These are phyloP conservation scores for Ailurus styani DNA, from an alignment of 2,113 vertebrate genomes.

Conservation along the genomic window DNA sequence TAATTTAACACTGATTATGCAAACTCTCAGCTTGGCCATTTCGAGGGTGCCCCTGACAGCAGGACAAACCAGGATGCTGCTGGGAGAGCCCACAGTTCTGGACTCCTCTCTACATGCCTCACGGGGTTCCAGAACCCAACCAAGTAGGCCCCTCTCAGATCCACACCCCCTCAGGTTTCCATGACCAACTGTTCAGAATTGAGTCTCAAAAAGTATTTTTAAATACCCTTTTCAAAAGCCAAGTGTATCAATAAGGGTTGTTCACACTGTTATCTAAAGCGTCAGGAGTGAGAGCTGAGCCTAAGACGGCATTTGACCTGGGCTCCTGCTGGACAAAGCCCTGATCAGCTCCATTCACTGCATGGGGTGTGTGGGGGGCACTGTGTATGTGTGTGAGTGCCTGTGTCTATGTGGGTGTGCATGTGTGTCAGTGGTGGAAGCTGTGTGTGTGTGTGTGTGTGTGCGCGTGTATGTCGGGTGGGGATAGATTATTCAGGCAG, in stretches of 20 bases:
- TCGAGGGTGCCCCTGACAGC: background rate
- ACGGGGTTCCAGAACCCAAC: background rate
- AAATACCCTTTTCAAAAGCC: background rate
- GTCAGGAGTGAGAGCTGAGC: background rate
- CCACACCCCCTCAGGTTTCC: background rate
- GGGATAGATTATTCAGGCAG: no score
- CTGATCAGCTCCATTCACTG: background rate
- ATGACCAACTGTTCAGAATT: no score
- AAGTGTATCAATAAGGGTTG: rapidly evolving
- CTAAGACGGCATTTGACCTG: rapidly evolving
- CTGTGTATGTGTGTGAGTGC: rapidly evolving
- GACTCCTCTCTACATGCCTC: rapidly evolving
- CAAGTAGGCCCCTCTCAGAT: no score
- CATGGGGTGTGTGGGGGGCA: rapidly evolving
- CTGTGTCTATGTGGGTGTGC: rapidly evolving
- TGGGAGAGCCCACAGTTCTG: rapidly evolving
- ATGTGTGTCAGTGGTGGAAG: background rate
- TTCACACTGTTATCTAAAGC: background rate
- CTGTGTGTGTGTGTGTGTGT: background rate
- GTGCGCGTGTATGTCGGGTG: no score
- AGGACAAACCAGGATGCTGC: rapidly evolving
- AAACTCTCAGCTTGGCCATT: background rate
- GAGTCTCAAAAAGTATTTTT: background rate
- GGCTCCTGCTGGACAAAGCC: no score
- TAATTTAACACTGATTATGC: background rate